Evolutionary conservation across 2,888 invertebrate species (phyloP).

Genomic region (Tuta absoluta): DNA sequence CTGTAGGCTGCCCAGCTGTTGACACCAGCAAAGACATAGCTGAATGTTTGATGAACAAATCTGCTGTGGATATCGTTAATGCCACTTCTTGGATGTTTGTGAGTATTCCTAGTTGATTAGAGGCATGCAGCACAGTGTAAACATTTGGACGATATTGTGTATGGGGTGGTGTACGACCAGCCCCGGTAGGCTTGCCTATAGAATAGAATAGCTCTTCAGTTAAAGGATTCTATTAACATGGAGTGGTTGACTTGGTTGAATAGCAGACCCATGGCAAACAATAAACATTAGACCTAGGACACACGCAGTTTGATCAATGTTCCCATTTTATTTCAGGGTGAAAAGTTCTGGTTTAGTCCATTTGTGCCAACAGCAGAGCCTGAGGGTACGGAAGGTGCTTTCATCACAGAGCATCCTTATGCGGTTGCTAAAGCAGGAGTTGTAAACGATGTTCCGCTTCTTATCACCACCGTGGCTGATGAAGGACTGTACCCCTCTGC

Average conservation of each 20-base stretch:
- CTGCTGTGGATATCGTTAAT: slow-evolving; percentile 82
- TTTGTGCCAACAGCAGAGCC: slow-evolving; percentile 87
- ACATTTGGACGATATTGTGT: too few species aligned
- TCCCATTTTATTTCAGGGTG: slow-evolving; percentile 20
- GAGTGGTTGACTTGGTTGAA: slow-evolving; percentile 78
- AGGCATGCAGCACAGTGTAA: too few species aligned
- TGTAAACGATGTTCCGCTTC: slow-evolving; percentile 85
- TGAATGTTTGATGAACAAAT: slow-evolving; percentile 83
- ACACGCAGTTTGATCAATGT: background rate
- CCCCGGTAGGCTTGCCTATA: too few species aligned
- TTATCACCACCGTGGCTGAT: slow-evolving; percentile 84
- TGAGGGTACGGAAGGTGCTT: slow-evolving; percentile 72
- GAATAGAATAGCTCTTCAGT: too few species aligned
- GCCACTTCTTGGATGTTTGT: slow-evolving; percentile 79
- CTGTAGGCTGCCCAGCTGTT: slow-evolving; percentile 83
- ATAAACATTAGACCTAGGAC: background rate
- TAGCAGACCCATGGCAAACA: slow-evolving; percentile 60
- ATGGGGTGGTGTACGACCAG: too few species aligned
- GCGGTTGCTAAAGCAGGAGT: slow-evolving; percentile 81
- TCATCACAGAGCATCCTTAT: slow-evolving; percentile 84
- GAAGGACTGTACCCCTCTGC: slow-evolving; percentile 89
- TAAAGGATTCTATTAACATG: too few species aligned
- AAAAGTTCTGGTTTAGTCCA: slow-evolving; percentile 76
- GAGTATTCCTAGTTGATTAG: slow-evolving; percentile 53
- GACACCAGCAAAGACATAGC: slow-evolving; percentile 77